Percentiles rank a stretch among this genome's conserved stretches.
These are phyloP conservation scores for Ictalurus furcatus DNA, from an alignment of 2,113 vertebrate species.

Conservation along the genomic window DNA sequence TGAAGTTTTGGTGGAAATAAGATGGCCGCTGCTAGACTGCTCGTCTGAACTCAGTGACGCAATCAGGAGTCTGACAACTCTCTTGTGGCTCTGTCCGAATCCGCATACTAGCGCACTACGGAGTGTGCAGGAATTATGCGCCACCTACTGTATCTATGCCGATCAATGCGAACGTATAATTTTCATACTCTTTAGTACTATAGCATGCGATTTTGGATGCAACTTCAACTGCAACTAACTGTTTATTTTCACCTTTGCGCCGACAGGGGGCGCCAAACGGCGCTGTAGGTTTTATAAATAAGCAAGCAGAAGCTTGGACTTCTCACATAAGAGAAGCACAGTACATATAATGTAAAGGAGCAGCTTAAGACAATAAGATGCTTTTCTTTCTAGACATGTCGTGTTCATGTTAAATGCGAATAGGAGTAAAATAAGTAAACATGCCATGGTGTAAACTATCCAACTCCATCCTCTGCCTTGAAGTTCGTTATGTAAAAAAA, in stretches of 20 bases:
- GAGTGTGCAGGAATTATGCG: not conserved
- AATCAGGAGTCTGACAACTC: slow-evolving; percentile 56
- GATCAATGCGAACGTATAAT: too few species aligned
- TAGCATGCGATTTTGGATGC: not conserved
- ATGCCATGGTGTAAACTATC: not conserved
- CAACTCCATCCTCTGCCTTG: not conserved
- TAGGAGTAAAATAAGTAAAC: not conserved
- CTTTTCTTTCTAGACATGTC: not conserved
- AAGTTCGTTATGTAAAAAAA: not conserved
- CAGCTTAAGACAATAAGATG: not conserved
- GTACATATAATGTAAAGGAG: not conserved
- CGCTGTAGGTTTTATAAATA: too few species aligned
- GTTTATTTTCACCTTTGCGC: not conserved
- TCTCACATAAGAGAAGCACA: not conserved
- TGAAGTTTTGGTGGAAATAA: slow-evolving; percentile 77
- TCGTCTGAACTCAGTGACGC: slow-evolving; percentile 71
- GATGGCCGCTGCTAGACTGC: slow-evolving; percentile 75
- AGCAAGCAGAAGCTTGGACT: not conserved
- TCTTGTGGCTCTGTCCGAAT: not conserved
- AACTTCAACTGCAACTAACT: not conserved
- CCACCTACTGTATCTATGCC: not conserved
- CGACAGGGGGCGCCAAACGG: slow-evolving; percentile 21
- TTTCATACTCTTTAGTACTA: too few species aligned
- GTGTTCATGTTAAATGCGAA: not conserved
- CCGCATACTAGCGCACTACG: not conserved